Evolutionary conservation across 1,140 invertebrate genomes (phyloP), one percentile per base, ranked within the genome.

Genomic region (Trachymyrmex septentrionalis): DNA sequence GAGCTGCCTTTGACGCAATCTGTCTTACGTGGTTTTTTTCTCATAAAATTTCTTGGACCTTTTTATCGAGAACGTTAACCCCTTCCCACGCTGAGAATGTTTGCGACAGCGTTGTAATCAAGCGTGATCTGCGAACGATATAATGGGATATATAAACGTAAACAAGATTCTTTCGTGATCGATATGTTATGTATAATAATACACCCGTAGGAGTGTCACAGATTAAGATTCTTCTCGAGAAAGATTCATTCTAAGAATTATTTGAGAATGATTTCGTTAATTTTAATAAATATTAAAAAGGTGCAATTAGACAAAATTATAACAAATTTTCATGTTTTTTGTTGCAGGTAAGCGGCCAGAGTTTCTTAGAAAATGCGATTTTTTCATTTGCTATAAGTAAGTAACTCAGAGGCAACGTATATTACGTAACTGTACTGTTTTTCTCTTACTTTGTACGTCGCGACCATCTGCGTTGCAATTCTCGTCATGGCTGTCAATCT

Each of bases 91-190:
- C 6, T 3, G n/a, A 72, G 80, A 10, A 30, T 84, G 69, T 84
- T 84, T 84, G 80, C n/a, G 80, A 73, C 24, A 34, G 5, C 24
- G 69, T 84, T 84, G 38, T 38, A 82, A 82, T 75, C 55, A n/a
- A 73, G 80, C 69, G 38, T 84, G 57, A n/a, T 63, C 80, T 84
- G 55, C 69, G 27, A 61, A 73, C 73, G 80, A 69, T 69, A 30
- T 16, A 50, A 64, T 59, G 24, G 38, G 38, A 10, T 44, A 44
- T 0, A 27, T 78, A 66, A 27, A 81, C 10, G 69, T 84, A 84
- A 84, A 84, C 80, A 84, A 84, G 80, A 63, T 84, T 61, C 80
- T 75, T 61, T 21, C 12, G 7, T 12, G 38, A 84, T 84, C 69
- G 38, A 84, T 84, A 61, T 34, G 19, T 84, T 19, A 24, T 75